phyloP scores from a whole-genome alignment of 92 coral and sea anemone genomes.

The Virgularia gustaviana region DNA sequence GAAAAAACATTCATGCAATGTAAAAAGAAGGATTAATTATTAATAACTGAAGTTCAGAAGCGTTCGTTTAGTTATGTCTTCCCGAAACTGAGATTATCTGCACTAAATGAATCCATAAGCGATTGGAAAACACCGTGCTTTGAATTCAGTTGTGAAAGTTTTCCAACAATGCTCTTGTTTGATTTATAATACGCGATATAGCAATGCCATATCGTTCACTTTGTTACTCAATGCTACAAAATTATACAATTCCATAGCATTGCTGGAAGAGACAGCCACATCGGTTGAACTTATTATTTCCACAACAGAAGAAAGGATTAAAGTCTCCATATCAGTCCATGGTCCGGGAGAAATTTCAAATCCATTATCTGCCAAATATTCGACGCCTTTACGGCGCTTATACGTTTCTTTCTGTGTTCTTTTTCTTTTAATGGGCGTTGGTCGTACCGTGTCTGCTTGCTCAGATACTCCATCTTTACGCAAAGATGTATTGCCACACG shows the following conservation, averaged over 20 bases:
- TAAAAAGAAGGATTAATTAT: too few species aligned
- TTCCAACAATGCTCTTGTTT: conserved; percentile 2
- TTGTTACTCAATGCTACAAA: conserved; percentile 1
- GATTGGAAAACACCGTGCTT: conserved; percentile 29
- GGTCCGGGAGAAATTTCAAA: conserved; percentile 33
- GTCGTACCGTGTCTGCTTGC: not conserved
- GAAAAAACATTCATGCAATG: too few species aligned
- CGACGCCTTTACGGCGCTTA: conserved; percentile 21
- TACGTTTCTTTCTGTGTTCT: conserved; percentile 19
- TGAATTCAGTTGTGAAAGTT: conserved; percentile 17
- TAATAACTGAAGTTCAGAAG: too few species aligned
- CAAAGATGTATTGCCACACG: conserved; percentile 14
- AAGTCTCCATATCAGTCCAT: conserved; percentile 32
- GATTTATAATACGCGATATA: not conserved
- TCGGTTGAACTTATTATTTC: conserved; percentile 3
- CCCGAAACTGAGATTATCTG: too few species aligned
- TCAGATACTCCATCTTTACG: not conserved
- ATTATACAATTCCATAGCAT: conserved; percentile 1
- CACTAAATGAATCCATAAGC: conserved; percentile 22
- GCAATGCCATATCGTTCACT: conserved; percentile 4
- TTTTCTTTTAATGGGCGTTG: not conserved
- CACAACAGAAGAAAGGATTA: not conserved
- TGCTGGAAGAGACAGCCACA: not conserved
- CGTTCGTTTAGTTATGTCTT: too few species aligned
- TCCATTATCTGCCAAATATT: conserved; percentile 19